Evolutionary conservation across 1,140 invertebrate genomes (phyloP).

Genomic region (Glossosoma conforme): DNA sequence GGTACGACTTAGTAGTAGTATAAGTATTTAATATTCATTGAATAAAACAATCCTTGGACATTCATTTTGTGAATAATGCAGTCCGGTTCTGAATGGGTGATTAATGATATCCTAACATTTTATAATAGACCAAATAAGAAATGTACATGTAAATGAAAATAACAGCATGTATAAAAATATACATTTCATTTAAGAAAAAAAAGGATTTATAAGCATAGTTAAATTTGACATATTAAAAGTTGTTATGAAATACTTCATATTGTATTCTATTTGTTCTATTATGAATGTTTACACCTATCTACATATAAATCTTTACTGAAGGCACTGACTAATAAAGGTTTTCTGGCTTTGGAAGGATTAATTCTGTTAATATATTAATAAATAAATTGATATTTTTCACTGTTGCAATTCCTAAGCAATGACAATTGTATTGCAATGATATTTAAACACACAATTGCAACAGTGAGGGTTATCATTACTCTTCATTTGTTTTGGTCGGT

Average conservation of each 20-base stretch:
- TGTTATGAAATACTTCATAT: background rate
- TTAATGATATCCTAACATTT: too few relatives aligned
- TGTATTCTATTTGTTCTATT: background rate
- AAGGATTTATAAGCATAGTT: background rate
- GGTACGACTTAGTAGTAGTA: too few relatives aligned
- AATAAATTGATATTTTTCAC: background rate
- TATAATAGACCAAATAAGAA: too few relatives aligned
- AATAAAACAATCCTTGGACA: too few relatives aligned
- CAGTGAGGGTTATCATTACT: background rate
- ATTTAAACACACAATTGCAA: background rate
- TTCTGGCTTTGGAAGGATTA: background rate
- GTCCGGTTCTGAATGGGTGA: too few relatives aligned
- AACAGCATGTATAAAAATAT: background rate
- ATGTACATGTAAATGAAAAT: too few relatives aligned
- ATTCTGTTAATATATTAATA: background rate
- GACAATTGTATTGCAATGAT: background rate
- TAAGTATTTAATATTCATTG: too few relatives aligned
- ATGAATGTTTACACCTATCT: background rate
- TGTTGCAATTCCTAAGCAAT: background rate
- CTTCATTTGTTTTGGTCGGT: too few relatives aligned
- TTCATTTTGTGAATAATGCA: too few relatives aligned
- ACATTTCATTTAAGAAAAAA: background rate
- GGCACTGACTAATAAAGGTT: background rate
- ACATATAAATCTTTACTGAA: background rate
- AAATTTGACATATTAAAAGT: background rate